Evolutionary conservation across 1,140 invertebrate genomes (phyloP), one percentile per base, ranked within the genome.

Genomic region (Orchesella cincta): DNA sequence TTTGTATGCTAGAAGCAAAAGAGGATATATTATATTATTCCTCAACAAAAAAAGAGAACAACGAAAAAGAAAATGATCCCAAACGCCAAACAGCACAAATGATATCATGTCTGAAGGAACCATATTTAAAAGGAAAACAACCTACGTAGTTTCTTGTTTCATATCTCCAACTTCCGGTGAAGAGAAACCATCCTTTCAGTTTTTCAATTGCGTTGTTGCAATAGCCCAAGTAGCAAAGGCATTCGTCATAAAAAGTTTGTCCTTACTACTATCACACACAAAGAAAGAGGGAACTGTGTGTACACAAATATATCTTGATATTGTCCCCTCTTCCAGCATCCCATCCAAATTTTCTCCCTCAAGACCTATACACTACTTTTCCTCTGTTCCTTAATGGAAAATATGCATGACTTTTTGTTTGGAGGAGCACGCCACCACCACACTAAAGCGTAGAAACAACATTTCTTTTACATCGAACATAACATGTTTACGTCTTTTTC

Each of bases 101-200:
- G 52, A 57, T 12, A 57, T 57, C 52, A 57, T 14, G 23, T 5
- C 52, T n/a, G 52, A 26, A 57, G 52, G 23, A 57, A 26, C 3
- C 12, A 57, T 57, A 12, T 8, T 57, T n/a, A 46, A 57, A 57
- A 57, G 23, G 23, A 23, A 12, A 57, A 18, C 52, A 57, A 57
- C 62, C 62, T 31, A 67, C 29, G n/a, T 12, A 46, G 14, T 23
- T 16, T 67, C 62, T 29, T 67, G 28, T 67, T 67, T 67, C 62
- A 67, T 67, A 67, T 67, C 62, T 67, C 31, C 31, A 29, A 67
- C 62, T 67, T 67, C 62, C 62, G 62, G 62, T 67, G 62, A 31
- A 14, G 8, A 8, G 26, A n/a, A 67, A 31, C 26, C 29, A 3
- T 67, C 31, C 62, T 18, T 67, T 2, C 33, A 57, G 3, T 57